Evolutionary conservation across 1,140 invertebrate species (phyloP).

Genomic region (Drosophila elegans): DNA sequence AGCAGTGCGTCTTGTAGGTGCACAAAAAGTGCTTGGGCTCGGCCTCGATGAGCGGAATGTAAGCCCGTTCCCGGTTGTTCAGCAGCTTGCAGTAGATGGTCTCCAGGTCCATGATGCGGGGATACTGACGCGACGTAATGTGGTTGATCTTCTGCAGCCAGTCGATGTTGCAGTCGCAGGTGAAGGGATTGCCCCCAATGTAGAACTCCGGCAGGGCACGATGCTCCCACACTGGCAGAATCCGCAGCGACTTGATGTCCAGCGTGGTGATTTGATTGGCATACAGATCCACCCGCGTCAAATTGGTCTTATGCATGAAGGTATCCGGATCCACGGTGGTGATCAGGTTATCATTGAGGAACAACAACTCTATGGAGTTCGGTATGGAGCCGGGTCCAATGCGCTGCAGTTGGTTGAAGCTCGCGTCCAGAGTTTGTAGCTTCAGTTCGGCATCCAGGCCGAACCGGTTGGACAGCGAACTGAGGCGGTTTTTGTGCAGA

Average conservation of each 20-base stretch:
- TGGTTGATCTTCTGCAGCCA: slow-evolving; percentile 95
- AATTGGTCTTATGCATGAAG: slow-evolving; percentile 92
- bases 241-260: slow-evolving; percentile 91
- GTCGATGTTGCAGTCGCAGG: slow-evolving; percentile 95
- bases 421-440: slow-evolving; percentile 92
- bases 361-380: slow-evolving; percentile 91
- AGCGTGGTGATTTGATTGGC: slow-evolving; percentile 93
- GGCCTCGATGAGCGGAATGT: slow-evolving; percentile 93
- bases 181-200: slow-evolving; percentile 94
- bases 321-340: slow-evolving; percentile 91
- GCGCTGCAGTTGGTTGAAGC: slow-evolving; percentile 92
- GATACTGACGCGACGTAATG: slow-evolving; percentile 91
- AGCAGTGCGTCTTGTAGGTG: slow-evolving; percentile 96
- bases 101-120: slow-evolving; percentile 95
- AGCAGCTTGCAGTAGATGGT: slow-evolving; percentile 95
- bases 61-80: slow-evolving; percentile 92
- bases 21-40: slow-evolving; percentile 95
- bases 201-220: slow-evolving; percentile 92
- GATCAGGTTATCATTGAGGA: slow-evolving; percentile 93
- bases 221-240: slow-evolving; percentile 89
- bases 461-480: slow-evolving; percentile 92
- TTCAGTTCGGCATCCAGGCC: slow-evolving; percentile 88
- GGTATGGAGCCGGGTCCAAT: slow-evolving; percentile 90
- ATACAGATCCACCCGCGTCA: slow-evolving; percentile 93
- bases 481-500: slow-evolving; percentile 94